Conservation (phyloP, 2,113 vertebrate species). For the Cebidichthys violaceus region DNA sequence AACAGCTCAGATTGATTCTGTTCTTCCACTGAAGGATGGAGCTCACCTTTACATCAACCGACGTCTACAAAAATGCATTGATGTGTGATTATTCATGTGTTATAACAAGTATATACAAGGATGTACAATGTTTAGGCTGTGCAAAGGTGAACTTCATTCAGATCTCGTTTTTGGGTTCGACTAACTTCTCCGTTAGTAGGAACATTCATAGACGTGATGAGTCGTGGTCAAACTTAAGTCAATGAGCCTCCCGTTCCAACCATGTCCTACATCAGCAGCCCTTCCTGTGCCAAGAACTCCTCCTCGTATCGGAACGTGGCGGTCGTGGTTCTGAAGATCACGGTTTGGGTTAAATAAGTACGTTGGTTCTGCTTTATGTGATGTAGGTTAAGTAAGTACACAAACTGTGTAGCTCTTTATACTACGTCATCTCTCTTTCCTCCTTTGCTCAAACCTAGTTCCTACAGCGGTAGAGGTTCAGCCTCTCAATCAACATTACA, state of each 20-base stretch:
- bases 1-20: neutral
- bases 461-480: neutral
- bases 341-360: too few relatives aligned
- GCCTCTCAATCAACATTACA: neutral
- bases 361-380: too few relatives aligned
- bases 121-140: neutral
- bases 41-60: neutral
- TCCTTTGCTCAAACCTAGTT: neutral
- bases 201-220: neutral
- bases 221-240: neutral
- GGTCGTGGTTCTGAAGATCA: neutral
- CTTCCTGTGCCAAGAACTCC: too few relatives aligned
- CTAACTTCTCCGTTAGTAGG: neutral
- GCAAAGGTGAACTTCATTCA: conserved; percentile 1
- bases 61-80: neutral
- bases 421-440: neutral
- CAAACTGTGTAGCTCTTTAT: too few relatives aligned
- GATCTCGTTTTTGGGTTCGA: neutral
- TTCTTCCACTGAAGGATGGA: neutral
- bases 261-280: too few relatives aligned
- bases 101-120: conserved; percentile 39
- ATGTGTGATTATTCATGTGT: neutral
- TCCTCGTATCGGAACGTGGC: neutral
- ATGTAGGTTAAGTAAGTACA: too few relatives aligned
- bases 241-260: neutral